Evolutionary conservation across 2,113 vertebrate species (phyloP), one percentile per base, ranked within the genome.

Genomic region (Glaucomys volans): DNA sequence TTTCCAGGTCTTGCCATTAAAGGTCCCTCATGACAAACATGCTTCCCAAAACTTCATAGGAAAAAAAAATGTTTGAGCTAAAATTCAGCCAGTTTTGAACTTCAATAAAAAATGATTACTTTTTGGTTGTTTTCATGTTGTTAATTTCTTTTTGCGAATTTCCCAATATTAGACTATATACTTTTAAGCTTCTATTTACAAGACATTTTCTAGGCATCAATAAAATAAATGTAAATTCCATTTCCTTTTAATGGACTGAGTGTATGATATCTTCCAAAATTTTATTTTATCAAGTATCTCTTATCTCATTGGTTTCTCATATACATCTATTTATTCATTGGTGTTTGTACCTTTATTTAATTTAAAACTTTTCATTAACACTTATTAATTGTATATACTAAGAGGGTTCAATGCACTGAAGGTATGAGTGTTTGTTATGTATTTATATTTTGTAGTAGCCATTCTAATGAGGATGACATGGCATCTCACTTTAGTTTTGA

Each of bases 41-140:
- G 1, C 88, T 66, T 69, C 92, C 75, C 17, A 90, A 94, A 97
- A 57, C 84, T 95, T 80, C 22, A 47, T 47, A 28, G 72, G 87
- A 86, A 66, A 96, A 47, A 47, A 47, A 47, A 96, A 94, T 75
- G 1, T 66, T 90, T 80, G 1, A 93, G 24, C 37, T 13, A 77
- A 97, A 42, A 54, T 97, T 92, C 44, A 96, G 72, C 74, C 64
- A 97, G 30, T 92, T 98, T 96, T 97, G 50, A 77, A 92, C 88
- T 93, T 86, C 57, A 91, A n/a, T 81, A 89, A 96, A 91, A 67
- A 84, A 14, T 37, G 87, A 91, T 84, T 52, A 71, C 82, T 84
- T 80, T 93, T 69, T 62, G 44, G 24, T 72, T 75, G 62, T 44
- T 97, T 96, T 86, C 35, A 13, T 69, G n/a, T 72, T 72, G 37